Base-by-base conservation (phyloP, 2,797 vertebrate genomes). In the Sebastes nivosus region DNA sequence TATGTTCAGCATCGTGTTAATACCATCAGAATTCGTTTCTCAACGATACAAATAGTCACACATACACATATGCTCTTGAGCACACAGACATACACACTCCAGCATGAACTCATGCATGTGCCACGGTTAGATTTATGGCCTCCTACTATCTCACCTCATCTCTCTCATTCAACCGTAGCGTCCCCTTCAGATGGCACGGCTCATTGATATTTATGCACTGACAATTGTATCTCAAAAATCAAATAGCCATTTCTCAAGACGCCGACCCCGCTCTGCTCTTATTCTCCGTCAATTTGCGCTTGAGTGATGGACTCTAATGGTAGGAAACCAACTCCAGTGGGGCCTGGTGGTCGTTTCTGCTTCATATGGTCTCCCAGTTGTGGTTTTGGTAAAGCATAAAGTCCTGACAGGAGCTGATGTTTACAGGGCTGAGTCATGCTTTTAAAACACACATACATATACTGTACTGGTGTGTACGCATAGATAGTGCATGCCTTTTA, bases 171-270 rank as follows among this genome's bases (percentile, higher is more conserved):
- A 70, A 63, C 85, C 87, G 22, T 34, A 59, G 20, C 78, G 81
- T 75, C 73, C 60, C 72, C 82, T 81, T 86, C 81, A 92, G 85
- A 88, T 86, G 86, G 74, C 73, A 90, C 8, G 76, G 88, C 88
- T 93, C 90, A 85, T 82, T 93, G 89, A 93, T 92, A 94, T 94
- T 94, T 94, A 95, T 92, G 81, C 80, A 20, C 91, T 93, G 91
- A 91, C 89, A 92, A 92, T 64, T 90, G 87, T 83, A 92, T 93
- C 85, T 87, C 86, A 86, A 86, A 93, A 95, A 88, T 90, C 84
- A 87, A 90, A 89, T 42, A 52, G 80, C 50, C 82, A 67, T 92
- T 89, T 85, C 78, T 91, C 61, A 78, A 82, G 84, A 82, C 30
- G 79, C 86, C 85, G 81, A 67, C 67, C 13, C 11, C 5, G 79